Base-by-base conservation (phyloP, 2,888 invertebrate species). In the Dugesia japonica region DNA sequence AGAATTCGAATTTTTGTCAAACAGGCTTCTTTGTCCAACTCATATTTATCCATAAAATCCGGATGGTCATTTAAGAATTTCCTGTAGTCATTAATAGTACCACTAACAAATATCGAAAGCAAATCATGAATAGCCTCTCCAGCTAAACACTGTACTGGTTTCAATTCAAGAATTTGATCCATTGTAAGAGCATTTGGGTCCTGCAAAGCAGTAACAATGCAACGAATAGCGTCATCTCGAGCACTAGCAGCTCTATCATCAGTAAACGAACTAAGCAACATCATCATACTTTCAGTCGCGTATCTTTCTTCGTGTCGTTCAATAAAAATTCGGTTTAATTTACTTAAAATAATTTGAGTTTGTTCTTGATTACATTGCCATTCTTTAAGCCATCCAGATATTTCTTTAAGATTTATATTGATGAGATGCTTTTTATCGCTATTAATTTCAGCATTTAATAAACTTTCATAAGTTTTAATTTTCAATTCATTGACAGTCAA, bases 111-210 rank as follows among this genome's bases (percentile, higher is more conserved):
- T 80, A 95, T 92, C 15, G 90, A 91, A 56, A 97, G 87, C 76
- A 97, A 86, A 86, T 95, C 93, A 83, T 95, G 92, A 80, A 95
- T 94, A 0, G 91, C 88, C 86, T 94, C 94, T 75, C 94, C 93
- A 86, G 95, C 92, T 23, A 98, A 87, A 84, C 92, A 92, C 81
- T 91, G 89, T 0, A 98, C 95, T 15, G 98, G 97, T 85, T 94
- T 94, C 73, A 98, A 87, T 0, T 92, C 88, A 38, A 97, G 87
- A 78, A 98, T 87, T 33, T 97, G 95, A 86, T 98, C 98, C 82
- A 98, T 87, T 23, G 97, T 88, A 86, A 94, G 95, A 80, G 93
- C 92, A 82, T 90, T 91, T 17, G 95, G 94, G 86, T 97, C 95
- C 7, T 91, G 93, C 77, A 98, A 86, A 26, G 94, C 94, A 0